Evolutionary conservation across 2,888 invertebrate genomes (phyloP), one percentile per base, ranked within the genome.

Genomic region (Eugnorisma glareosa): DNA sequence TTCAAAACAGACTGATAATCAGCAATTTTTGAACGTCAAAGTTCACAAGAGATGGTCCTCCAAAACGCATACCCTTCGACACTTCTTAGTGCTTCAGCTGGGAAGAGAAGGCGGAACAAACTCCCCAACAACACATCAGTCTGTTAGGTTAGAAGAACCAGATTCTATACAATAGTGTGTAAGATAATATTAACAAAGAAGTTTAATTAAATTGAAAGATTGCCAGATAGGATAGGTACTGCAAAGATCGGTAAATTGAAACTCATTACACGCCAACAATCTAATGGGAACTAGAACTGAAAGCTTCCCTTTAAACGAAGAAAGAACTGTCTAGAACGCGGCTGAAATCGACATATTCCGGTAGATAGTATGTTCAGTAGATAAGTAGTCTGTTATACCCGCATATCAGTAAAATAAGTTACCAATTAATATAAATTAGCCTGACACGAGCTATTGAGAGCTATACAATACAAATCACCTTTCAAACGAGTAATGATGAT

Each of bases 401-500:
- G 48, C n/a, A 68, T 43, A 40, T 61, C 15, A 6, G 51, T 43
- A 63, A 1, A 71, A 45, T 78, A 21, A 54, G 45, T 72, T 21
- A 8, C 31, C 54, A 79, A 79, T 51, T 59, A 78, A 59, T 79
- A 37, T 51, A 57, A 64, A 64, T 75, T 66, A 66, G 43, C 48
- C 21, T 11, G 5, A 7, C 40, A 7, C 40, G 66, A 61, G 59
- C 31, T 35, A 63, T 54, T 66, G 51, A 43, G 57, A 54, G 57
- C 31, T 71, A 59, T 57, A 68, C 35, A 57, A 61, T 75, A 70
- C 66, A 51, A 75, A 69, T 37, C 67, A 45, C 67, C 81, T 84
- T 84, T 84, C 81, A 73, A 76, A 83, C 45, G 31, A 43, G 35
- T 69, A 80, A 75, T 40, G 59, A 76, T 73, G 75, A 67, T 80